Evolutionary conservation across 2,113 vertebrate species (phyloP).

Genomic region (Pseudorhombus dupliciocellatus): DNA sequence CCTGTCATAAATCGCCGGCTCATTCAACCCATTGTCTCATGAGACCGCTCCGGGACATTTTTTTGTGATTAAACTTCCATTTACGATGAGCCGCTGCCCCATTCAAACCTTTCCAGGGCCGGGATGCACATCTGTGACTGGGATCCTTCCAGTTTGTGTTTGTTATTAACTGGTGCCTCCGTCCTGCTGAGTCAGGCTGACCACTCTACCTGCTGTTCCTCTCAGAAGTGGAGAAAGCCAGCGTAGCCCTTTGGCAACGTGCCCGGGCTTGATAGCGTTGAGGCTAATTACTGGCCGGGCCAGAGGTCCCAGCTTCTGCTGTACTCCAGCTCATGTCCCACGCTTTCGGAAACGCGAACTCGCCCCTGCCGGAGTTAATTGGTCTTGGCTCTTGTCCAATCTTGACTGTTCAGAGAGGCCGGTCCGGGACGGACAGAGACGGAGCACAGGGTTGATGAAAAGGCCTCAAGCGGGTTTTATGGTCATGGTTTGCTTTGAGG

Average conservation of each 20-base stretch:
- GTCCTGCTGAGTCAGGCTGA: constrained; percentile 46
- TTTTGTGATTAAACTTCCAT: background rate
- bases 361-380: constrained; percentile 38
- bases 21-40: too few species aligned
- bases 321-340: constrained; percentile 23
- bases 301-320: constrained; percentile 45
- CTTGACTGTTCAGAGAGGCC: constrained; percentile 17
- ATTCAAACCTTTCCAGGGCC: background rate
- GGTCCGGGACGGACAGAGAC: constrained; percentile 14
- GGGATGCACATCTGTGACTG: background rate
- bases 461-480: constrained; percentile 20
- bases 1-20: background rate
- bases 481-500: background rate
- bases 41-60: background rate
- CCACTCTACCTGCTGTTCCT: background rate
- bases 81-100: background rate
- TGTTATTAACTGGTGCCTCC: constrained; percentile 49
- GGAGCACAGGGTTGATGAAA: constrained; percentile 37
- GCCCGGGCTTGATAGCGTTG: constrained; percentile 48
- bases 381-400: constrained; percentile 71
- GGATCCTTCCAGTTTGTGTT: background rate
- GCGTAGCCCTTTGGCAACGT: constrained; percentile 59
- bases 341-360: constrained; percentile 35
- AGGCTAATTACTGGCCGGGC: constrained; percentile 31
- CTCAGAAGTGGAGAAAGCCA: constrained; percentile 16